phyloP scores from a whole-genome alignment of 1,140 invertebrate genomes.

The Macrosteles quadrilineatus region DNA sequence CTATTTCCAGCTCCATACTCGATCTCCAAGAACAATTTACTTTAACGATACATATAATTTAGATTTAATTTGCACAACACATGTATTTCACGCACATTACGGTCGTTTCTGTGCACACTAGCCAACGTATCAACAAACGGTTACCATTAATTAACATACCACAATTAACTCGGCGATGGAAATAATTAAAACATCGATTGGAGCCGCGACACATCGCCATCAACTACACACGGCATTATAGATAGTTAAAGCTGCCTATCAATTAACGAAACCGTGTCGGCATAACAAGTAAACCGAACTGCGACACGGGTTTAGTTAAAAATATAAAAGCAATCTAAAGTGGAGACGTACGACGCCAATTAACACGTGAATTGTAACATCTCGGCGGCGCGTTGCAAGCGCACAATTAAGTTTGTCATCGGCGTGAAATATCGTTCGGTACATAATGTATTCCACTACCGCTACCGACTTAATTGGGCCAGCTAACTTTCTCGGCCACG shows the following conservation, averaged over 20 bases:
- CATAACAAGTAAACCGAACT: no score
- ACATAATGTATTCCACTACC: slow-evolving; percentile 21
- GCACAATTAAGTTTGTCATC: slow-evolving; percentile 30
- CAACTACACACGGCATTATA: neutral
- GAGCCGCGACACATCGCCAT: neutral
- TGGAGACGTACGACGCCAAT: slow-evolving; percentile 6
- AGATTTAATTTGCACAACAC: no score
- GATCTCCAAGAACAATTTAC: no score
- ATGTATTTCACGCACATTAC: no score
- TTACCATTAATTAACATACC: slow-evolving; percentile 13
- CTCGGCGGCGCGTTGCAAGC: slow-evolving; percentile 2
- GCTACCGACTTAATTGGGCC: slow-evolving; percentile 28
- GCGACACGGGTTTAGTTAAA: slow-evolving; percentile 21
- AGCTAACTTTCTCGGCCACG: slow-evolving; percentile 19
- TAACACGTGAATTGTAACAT: slow-evolving; percentile 20
- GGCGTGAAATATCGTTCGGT: slow-evolving; percentile 22
- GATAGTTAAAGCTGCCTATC: neutral
- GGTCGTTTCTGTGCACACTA: no score
- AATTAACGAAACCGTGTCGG: neutral
- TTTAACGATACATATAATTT: no score
- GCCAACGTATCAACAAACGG: slow-evolving; percentile 1
- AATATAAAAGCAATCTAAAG: slow-evolving; percentile 11
- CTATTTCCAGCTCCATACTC: no score
- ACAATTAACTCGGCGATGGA: slow-evolving; percentile 12
- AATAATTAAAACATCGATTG: slow-evolving; percentile 26